Evolutionary conservation across 2,113 vertebrate species (phyloP), one percentile per base, ranked within the genome.

Genomic region (Puntigrus tetrazona): DNA sequence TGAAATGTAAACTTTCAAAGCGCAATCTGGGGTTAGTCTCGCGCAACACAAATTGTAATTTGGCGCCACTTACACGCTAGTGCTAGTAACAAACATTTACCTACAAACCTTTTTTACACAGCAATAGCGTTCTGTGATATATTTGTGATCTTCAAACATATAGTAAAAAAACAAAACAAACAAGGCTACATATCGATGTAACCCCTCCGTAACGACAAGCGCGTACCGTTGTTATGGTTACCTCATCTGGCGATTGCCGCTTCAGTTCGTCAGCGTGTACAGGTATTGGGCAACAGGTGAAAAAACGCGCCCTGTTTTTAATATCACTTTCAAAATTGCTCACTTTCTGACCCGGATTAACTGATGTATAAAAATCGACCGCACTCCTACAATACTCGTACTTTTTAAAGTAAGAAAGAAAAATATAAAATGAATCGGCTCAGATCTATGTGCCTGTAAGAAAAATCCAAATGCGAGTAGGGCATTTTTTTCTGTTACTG

Each of bases 221-320:
- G 69, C 69, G 34, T 36, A 38, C 65, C 4, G 65, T 69, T 69
- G 65, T 38, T 69, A 69, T 69, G 69, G 36, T 16, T 43, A 72
- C 69, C 38, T 41, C 34, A 9, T 43, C 38, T 72, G 38, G 34
- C 69, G 5, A 72, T 41, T 22, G 69, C 36, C 5, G 1, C 67
- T n/a, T 38, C 18, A 36, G 7, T 67, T 22, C 34, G 31, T 69
- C 38, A 38, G 65, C 18, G 65, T 36, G 7, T 67, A n/a, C 52
- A n/a, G 52, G 59, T 27, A 14, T 43, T 41, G 41, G 69, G 10
- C 38, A 11, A 43, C 69, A 43, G 38, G 36, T 41, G 36, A 70
- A 38, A 70, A 70, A 22, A 69, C 13, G 5, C 67, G 5, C 67
- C 20, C 34, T 38, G 34, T 2, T 43, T 36, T 22, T 27, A 61